Conservation (phyloP, 2,113 vertebrate species). For the Brachyhypopomus occidentalis region DNA sequence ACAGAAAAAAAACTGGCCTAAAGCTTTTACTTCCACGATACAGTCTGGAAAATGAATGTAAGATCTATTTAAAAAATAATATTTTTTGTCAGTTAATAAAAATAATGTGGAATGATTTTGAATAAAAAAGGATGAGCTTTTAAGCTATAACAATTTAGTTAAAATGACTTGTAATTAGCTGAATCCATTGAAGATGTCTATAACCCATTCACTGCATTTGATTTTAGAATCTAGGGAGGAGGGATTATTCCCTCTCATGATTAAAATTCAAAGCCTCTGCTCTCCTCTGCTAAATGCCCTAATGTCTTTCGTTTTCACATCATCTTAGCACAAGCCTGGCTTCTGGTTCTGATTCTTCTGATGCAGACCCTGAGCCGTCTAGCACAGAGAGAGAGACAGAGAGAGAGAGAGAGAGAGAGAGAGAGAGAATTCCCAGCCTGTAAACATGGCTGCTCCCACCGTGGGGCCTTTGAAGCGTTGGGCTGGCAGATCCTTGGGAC, state of each 20-base stretch:
- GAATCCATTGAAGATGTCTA: no score
- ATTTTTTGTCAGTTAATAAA: no score
- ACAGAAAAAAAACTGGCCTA: no score
- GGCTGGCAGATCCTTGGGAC: slow-evolving; percentile 18
- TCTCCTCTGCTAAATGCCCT: not conserved
- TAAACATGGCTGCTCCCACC: slow-evolving; percentile 32
- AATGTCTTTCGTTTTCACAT: not conserved
- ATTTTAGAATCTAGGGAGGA: not conserved
- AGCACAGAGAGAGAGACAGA: not conserved
- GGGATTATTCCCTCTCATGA: not conserved
- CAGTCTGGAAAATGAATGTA: no score
- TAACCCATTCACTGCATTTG: no score
- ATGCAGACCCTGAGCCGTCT: not conserved
- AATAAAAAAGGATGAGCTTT: no score
- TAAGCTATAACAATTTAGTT: no score
- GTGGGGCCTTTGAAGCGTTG: slow-evolving; percentile 22
- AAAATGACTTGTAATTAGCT: no score
- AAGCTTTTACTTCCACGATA: no score
- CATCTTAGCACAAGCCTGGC: not conserved
- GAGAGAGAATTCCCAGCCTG: not conserved
- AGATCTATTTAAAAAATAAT: no score
- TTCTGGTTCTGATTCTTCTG: not conserved
- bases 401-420: not conserved
- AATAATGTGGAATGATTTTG: no score
- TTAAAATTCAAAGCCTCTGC: not conserved